Evolutionary conservation across 2,113 vertebrate genomes (phyloP), one percentile per base, ranked within the genome.

Genomic region (Sceloporus undulatus): DNA sequence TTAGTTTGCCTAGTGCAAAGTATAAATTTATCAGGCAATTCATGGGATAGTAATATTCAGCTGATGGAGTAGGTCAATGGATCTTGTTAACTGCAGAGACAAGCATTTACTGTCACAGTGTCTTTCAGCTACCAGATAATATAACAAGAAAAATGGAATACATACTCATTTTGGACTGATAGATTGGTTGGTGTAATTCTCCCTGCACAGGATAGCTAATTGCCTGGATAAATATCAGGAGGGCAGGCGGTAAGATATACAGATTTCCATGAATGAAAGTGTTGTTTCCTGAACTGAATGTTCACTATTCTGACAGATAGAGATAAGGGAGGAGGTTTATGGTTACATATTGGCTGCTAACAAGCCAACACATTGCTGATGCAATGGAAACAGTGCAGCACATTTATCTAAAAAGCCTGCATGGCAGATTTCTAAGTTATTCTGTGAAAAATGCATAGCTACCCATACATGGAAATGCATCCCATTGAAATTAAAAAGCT

Each of bases 161-260:
- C 86, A 74, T 54, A 87, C 21, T 48, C 10, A 0, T 80, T 87
- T 84, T 85, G 0, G 27, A 4, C 84, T 85, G 42, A 48, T 89
- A 90, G 48, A 87, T 92, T 82, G 48, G 4, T 10, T 74, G 42
- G 0, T 70, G 38, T 34, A 65, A 40, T 79, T 82, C 68, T 6
- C 27, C 52, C n/a, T 66, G 34, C 34, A 48, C 16, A 89, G 62
- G 90, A 79, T 25, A 8, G 14, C 34, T 93, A 81, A 79, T 87
- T 2, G 11, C 8, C 78, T 70, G 11, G 54, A 13, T 68, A n/a
- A 79, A 68, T 68, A 27, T 11, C 38, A 13, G 62, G 54, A 83
- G 38, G 79, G 59, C 74, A 76, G 8, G n/a, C n/a, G 34, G 42
- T 78, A 5, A 68, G 38, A 68, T 38, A 19, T 2, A 14, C 14